Evolutionary conservation across 2,113 vertebrate genomes (phyloP), one percentile per base, ranked within the genome.

Genomic region (Madoqua kirkii): DNA sequence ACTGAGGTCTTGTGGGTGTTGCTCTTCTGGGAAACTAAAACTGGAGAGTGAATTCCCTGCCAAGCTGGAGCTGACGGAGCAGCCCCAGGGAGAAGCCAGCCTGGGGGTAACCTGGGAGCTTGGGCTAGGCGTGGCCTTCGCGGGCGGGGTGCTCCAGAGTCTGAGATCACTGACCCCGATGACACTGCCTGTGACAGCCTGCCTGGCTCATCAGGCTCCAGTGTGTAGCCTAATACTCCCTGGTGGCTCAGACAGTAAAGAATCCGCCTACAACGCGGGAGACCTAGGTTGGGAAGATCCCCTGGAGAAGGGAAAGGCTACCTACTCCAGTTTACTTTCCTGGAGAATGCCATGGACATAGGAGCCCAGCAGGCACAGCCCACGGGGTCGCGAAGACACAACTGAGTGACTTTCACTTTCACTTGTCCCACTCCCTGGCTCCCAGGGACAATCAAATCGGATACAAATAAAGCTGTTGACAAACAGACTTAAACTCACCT

Each of bases 261-360:
- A 23, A 71, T 40, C 19, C 0, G 0, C n/a, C 67, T 40, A 40
- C 10, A 13, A 40, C 0, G 0, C 0, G 0, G 67, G 19, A 40
- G 19, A 71, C 19, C n/a, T 12, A 21, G 67, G n/a, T 71, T 71
- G 67, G 67, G n/a, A 71, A 71, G n/a, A 40, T 71, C 19, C n/a
- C n/a, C n/a, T 71, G 67, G 67, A 71, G 67, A 40, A 23, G 3
- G n/a, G 67, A 71, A 21, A 23, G 67, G 19, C n/a, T 40, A 23
- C n/a, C n/a, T 36, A 71, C 19, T 40, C 10, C 67, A 71, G 10
- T 40, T 23, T 23, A 36, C n/a, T 71, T 71, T 36, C 67, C 67
- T 71, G 67, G 67, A 71, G n/a, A 71, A 71, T 71, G 40, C 10
- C 19, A 23, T 40, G 67, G 67, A 40, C 67, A 71, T 6, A 71